Conservation (phyloP, 1,140 invertebrate species). For the Papilio polyxenes region DNA sequence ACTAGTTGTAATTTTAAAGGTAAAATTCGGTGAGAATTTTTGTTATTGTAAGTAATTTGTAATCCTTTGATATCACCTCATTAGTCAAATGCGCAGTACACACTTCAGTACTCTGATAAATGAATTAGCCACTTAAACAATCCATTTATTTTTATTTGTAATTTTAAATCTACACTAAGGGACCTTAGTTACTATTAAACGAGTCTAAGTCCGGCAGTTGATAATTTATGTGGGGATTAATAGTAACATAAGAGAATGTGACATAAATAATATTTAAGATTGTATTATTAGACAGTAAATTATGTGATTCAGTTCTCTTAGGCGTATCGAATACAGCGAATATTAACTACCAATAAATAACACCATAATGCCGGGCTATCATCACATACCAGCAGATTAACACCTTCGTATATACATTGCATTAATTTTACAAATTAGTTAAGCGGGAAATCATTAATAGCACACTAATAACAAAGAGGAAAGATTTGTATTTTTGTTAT, state of each 20-base stretch:
- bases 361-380: not conserved
- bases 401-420: not conserved
- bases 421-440: not conserved
- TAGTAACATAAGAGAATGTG: not conserved
- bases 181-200: not conserved
- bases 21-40: not conserved
- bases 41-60: not conserved
- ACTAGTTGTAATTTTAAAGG: not conserved
- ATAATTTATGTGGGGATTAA: not conserved
- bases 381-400: not conserved
- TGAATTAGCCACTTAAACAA: not conserved
- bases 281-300: not conserved
- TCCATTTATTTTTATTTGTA: too few species aligned
- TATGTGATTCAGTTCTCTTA: not conserved
- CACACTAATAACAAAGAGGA: too few species aligned
- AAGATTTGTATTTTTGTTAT: too few species aligned
- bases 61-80: too few species aligned
- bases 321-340: slow-evolving; percentile 14
- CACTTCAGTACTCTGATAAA: not conserved
- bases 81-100: too few species aligned
- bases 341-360: slow-evolving; percentile 12
- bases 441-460: not conserved
- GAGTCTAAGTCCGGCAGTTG: not conserved
- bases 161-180: not conserved
- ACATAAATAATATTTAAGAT: not conserved